Percentiles rank a stretch among this genome's conserved stretches.
Conservation (phyloP, 2,888 invertebrate genomes). For the Ommatoiulus sabulosus region DNA sequence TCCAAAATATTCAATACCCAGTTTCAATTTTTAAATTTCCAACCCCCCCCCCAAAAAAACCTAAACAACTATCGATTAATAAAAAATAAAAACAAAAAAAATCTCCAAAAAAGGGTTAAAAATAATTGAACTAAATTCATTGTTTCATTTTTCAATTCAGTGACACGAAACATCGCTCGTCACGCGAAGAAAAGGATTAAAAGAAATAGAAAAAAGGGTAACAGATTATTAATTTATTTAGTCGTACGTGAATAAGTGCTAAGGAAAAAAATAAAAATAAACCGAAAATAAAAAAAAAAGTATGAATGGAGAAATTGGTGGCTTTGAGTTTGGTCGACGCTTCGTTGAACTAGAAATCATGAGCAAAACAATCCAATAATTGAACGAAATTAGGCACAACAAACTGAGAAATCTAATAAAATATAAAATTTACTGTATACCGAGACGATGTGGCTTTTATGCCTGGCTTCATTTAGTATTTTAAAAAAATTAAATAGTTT, state of each 20-base stretch:
- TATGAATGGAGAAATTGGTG: too few relatives aligned
- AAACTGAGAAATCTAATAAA: background rate
- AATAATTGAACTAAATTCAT: background rate
- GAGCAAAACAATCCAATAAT: background rate
- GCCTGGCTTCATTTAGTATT: background rate
- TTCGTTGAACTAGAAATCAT: background rate
- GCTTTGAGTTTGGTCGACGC: background rate
- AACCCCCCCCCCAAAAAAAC: too few relatives aligned
- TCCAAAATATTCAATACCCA: background rate
- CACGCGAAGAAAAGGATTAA: too few relatives aligned
- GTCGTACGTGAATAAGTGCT: background rate
- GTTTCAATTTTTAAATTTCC: background rate
- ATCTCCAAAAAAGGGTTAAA: background rate
- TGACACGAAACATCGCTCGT: background rate
- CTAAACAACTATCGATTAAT: background rate
- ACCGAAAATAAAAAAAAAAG: background rate
- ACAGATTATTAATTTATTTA: background rate
- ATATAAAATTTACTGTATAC: background rate
- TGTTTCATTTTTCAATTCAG: conserved; percentile 1
- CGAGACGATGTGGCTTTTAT: background rate
- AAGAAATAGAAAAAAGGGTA: too few relatives aligned
- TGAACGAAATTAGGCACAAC: background rate
- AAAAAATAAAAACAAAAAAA: background rate
- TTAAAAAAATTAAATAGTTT: background rate
- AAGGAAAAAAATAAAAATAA: background rate